Evolutionary conservation across 2,888 invertebrate species (phyloP).

Genomic region (Archaeoteleia sp.): DNA sequence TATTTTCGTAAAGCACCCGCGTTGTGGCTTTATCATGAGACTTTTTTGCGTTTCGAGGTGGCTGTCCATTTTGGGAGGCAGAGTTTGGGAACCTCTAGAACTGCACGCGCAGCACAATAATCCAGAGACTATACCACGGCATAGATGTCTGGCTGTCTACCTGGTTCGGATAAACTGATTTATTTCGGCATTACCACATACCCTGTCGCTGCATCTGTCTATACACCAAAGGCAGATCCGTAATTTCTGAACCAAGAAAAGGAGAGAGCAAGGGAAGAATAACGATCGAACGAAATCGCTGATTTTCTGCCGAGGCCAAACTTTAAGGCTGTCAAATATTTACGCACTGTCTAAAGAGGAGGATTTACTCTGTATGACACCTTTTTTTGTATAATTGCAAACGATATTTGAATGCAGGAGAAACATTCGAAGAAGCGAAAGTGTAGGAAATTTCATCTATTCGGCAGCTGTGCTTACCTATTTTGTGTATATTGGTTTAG

Average conservation of each 20-base stretch:
- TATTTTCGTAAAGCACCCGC: background rate
- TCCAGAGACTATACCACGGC: no score
- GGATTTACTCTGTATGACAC: no score
- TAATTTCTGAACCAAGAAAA: slow-evolving; percentile 37
- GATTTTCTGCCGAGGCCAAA: slow-evolving; percentile 14
- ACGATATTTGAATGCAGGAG: no score
- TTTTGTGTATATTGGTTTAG: no score
- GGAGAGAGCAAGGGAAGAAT: slow-evolving; percentile 17
- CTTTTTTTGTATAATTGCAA: no score
- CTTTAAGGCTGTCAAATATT: slow-evolving; percentile 33
- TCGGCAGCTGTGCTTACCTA: no score
- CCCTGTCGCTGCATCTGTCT: slow-evolving; percentile 68
- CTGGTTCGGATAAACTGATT: slow-evolving; percentile 73
- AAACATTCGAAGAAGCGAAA: no score
- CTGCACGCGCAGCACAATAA: slow-evolving; percentile 64
- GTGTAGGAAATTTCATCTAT: no score
- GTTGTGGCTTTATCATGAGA: background rate
- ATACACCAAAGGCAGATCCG: slow-evolving; percentile 56
- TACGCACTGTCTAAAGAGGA: slow-evolving; percentile 14
- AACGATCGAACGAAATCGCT: slow-evolving; percentile 27
- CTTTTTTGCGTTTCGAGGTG: background rate
- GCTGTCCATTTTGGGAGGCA: slow-evolving; percentile 4
- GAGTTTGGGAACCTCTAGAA: slow-evolving; percentile 68
- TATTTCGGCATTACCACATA: slow-evolving; percentile 71
- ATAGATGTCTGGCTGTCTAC: slow-evolving; percentile 63